Conservation (phyloP, 2,113 vertebrate genomes). For the Capreolus pygargus region DNA sequence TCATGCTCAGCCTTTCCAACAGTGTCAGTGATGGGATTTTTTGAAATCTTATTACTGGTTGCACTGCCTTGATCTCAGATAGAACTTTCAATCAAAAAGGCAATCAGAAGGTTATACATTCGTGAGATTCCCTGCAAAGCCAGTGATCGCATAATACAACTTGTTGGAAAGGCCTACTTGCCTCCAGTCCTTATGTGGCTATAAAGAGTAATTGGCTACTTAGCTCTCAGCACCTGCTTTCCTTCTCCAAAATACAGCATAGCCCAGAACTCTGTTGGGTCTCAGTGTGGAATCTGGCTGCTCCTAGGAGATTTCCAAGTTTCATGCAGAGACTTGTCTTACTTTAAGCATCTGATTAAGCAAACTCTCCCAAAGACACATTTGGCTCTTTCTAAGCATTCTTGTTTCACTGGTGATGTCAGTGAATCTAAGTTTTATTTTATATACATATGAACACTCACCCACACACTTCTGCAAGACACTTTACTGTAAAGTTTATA, state of each 20-base stretch:
- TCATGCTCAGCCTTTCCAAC: constrained; percentile 82
- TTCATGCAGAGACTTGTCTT: constrained; percentile 58
- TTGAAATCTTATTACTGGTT: constrained; percentile 87
- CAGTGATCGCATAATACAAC: constrained; percentile 64
- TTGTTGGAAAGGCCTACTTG: constrained; percentile 68
- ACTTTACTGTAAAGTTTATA: neutral
- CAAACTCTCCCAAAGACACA: constrained; percentile 37
- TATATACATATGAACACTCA: neutral
- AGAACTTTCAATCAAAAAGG: constrained; percentile 88
- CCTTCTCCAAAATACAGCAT: constrained; percentile 27
- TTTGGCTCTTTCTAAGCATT: neutral
- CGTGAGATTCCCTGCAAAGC: constrained; percentile 80
- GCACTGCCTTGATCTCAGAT: constrained; percentile 81
- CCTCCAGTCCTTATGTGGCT: constrained; percentile 61
- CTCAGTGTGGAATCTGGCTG: constrained; percentile 27
- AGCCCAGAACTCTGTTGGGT: constrained; percentile 1
- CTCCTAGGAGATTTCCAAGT: constrained; percentile 40
- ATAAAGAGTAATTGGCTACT: constrained; percentile 66
- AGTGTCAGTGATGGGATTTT: constrained; percentile 84
- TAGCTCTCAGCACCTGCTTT: constrained; percentile 62
- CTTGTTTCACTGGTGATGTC: constrained; percentile 33
- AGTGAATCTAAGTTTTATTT: neutral
- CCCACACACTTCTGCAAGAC: neutral
- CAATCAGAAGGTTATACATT: constrained; percentile 86
- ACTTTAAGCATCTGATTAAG: constrained; percentile 56